Base-by-base conservation (phyloP, 64 coral and sea anemone species). In the Anthopleura sola region DNA sequence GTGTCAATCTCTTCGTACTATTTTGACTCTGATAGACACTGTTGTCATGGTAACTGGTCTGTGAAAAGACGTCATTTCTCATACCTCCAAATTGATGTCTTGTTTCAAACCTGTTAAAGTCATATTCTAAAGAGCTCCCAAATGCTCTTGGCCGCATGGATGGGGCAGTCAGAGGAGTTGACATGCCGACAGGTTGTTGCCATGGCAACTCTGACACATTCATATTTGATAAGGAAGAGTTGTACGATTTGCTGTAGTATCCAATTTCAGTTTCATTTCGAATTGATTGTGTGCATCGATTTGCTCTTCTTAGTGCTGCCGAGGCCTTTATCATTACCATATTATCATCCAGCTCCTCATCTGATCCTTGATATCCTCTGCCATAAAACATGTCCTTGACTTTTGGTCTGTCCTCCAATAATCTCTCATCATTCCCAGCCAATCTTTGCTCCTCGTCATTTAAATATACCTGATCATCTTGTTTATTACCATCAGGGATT, bases 111-210 rank as follows among this genome's bases (percentile, higher is more conserved):
- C 66, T 71, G 13, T 48, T n/a, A 79, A 0, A 56, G 49, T 90
- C 60, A 89, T 78, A 6, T 55, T 75, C 81, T 23, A 68, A 38
- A 68, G 76, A 79, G 24, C 39, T 68, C 36, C 84, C 78, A 48
- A 78, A 69, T 16, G 40, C 50, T 36, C 36, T 86, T 19, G 83
- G 47, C 36, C 36, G 26, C 20, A 36, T n/a, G 13, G 60, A 8
- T 15, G 68, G 74, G 14, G 49, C 31, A 71, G 49, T 78, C 37
- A 91, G 18, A 69, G 89, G 83, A 37, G 83, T 91, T 28, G 84
- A 91, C 89, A 91, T 91, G 49, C 75, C 36, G 4, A 91, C 83
- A 49, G 89, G 89, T 21, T 53, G 50, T 53, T 86, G 82, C 89
- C 89, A 86, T 74, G 75, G 75, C 4, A 79, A 79, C 76, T 79